A percentile compares a stretch with the other conserved stretches of the same genome.
phyloP scores from a whole-genome alignment of 2,113 vertebrate genomes.

The Bettongia penicillata region DNA sequence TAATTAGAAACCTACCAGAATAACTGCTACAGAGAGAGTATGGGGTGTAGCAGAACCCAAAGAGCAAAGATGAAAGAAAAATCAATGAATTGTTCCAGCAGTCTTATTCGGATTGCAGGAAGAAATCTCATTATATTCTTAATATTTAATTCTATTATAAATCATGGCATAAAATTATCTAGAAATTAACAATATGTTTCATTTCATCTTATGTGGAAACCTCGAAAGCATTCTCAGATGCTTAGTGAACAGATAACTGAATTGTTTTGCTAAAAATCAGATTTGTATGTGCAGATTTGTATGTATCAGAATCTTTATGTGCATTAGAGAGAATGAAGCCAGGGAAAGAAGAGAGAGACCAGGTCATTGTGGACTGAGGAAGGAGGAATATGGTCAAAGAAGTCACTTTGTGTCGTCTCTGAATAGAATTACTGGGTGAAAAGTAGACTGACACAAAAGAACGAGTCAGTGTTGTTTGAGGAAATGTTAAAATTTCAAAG shows the following conservation, averaged over 20 bases:
- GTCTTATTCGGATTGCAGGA: background rate
- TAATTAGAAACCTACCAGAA: background rate
- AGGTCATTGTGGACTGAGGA: background rate
- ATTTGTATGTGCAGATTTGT: no score
- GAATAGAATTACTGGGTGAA: background rate
- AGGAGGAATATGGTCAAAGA: background rate
- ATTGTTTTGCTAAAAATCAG: constrained; percentile 29
- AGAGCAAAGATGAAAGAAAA: background rate
- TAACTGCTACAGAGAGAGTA: background rate
- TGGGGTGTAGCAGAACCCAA: background rate
- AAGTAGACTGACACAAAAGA: background rate
- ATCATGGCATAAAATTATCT: constrained; percentile 37
- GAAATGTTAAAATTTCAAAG: background rate
- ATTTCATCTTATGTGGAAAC: constrained; percentile 22
- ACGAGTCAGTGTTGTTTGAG: background rate
- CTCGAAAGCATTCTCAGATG: constrained; percentile 25
- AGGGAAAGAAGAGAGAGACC: background rate
- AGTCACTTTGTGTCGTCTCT: background rate
- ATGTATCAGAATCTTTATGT: no score
- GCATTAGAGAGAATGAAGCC: background rate
- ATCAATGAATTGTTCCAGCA: constrained; percentile 1
- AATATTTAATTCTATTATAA: constrained; percentile 20
- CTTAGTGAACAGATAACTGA: background rate
- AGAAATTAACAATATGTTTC: constrained; percentile 32
- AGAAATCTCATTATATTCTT: constrained; percentile 18